phyloP scores from a whole-genome alignment of 2,888 invertebrate genomes.

The Diaprepes abbreviatus region DNA sequence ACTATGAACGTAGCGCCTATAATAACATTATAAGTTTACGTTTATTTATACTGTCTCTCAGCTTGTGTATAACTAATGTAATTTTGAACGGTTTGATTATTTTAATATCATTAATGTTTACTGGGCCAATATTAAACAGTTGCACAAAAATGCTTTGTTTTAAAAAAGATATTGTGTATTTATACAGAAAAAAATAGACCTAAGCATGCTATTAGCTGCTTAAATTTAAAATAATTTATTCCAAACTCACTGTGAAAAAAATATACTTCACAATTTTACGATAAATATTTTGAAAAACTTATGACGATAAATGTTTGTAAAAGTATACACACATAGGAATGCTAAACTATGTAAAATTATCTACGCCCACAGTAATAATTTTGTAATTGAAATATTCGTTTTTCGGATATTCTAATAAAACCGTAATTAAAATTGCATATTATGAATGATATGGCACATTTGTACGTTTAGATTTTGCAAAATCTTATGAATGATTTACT shows the following conservation, averaged over 20 bases:
- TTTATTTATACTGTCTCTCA: constrained; percentile 47
- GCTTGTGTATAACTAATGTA: constrained; percentile 49
- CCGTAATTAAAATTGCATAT: constrained; percentile 3
- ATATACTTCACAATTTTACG: constrained; percentile 8
- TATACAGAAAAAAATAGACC: constrained; percentile 14
- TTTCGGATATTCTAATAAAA: constrained; percentile 6
- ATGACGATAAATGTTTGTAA: constrained; percentile 7
- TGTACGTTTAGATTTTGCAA: too few relatives aligned
- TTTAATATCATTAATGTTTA: constrained; percentile 51
- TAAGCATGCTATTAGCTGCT: constrained; percentile 1
- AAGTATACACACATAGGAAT: constrained; percentile 12
- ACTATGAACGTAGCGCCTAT: background rate
- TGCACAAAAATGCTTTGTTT: constrained; percentile 48
- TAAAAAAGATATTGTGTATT: constrained; percentile 37
- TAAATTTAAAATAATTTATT: constrained; percentile 18
- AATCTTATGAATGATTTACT: too few relatives aligned
- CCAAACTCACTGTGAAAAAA: constrained; percentile 5
- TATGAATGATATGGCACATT: background rate
- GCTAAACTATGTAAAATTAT: constrained; percentile 13
- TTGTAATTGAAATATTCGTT: constrained; percentile 9
- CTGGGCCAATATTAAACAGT: constrained; percentile 47
- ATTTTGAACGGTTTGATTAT: constrained; percentile 49
- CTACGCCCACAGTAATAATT: constrained; percentile 8
- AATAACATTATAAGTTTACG: constrained; percentile 27
- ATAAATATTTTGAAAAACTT: constrained; percentile 12